Percentiles rank a stretch among this genome's conserved stretches.
Evolutionary conservation across 2,888 invertebrate species (phyloP).

Genomic region (Tholera decimalis): DNA sequence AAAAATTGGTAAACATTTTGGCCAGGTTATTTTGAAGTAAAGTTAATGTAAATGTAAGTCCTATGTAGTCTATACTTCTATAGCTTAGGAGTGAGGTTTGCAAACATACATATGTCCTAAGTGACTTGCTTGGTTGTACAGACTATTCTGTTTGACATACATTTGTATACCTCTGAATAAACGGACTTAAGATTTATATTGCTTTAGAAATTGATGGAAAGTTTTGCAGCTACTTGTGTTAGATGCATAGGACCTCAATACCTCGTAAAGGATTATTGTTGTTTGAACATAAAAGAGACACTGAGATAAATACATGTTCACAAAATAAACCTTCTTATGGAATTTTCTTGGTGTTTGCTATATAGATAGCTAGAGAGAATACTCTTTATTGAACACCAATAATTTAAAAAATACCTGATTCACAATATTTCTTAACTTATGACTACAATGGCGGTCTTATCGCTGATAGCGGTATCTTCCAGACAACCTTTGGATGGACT

Average conservation of each 20-base stretch:
- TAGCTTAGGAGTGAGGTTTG: too few relatives aligned
- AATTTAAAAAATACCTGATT: too few relatives aligned
- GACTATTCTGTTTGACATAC: slow-evolving; percentile 32
- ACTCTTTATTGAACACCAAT: too few relatives aligned
- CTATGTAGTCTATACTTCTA: too few relatives aligned
- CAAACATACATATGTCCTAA: slow-evolving; percentile 53
- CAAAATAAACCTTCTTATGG: neutral
- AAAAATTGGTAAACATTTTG: too few relatives aligned
- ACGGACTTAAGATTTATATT: slow-evolving; percentile 34
- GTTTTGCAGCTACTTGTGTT: slow-evolving; percentile 3
- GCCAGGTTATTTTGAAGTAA: too few relatives aligned
- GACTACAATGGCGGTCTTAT: too few relatives aligned
- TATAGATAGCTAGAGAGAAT: neutral
- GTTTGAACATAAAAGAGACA: neutral
- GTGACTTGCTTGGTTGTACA: slow-evolving; percentile 47
- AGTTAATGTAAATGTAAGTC: too few relatives aligned
- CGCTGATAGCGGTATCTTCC: too few relatives aligned
- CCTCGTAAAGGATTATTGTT: neutral
- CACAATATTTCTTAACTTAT: too few relatives aligned
- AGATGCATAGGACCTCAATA: neutral
- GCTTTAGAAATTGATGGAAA: slow-evolving; percentile 39
- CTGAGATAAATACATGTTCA: neutral
- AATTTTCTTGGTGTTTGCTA: neutral
- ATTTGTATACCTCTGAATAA: slow-evolving; percentile 24
- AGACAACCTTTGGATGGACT: too few relatives aligned